These are phyloP conservation scores for Lycocorax pyrrhopterus DNA, from an alignment of 2,113 vertebrate species.

Conservation along the genomic window DNA sequence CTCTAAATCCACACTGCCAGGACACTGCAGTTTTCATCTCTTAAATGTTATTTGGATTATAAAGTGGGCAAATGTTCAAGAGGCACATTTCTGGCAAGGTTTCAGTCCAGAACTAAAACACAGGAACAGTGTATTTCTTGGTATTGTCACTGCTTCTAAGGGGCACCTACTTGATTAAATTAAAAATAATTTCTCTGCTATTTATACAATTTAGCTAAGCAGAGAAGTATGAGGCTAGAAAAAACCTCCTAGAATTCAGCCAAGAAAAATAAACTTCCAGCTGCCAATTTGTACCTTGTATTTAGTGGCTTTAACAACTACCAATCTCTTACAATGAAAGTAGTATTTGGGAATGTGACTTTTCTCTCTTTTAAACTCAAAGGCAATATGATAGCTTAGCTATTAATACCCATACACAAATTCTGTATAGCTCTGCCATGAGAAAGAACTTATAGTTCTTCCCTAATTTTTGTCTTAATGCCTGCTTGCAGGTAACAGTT, in stretches of 20 bases:
- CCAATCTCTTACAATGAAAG: background rate
- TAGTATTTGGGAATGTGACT: background rate
- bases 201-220: constrained; percentile 9
- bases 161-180: constrained; percentile 1
- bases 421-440: background rate
- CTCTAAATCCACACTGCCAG: background rate
- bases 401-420: background rate
- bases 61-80: background rate
- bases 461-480: background rate
- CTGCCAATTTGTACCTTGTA: constrained; percentile 18
- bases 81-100: background rate
- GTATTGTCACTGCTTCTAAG: constrained; percentile 18
- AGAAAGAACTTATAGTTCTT: background rate
- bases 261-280: constrained; percentile 39
- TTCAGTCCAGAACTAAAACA: background rate
- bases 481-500: background rate
- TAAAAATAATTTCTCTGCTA: background rate
- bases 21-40: background rate
- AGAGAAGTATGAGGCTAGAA: constrained; percentile 16
- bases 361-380: background rate
- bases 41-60: background rate
- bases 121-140: background rate
- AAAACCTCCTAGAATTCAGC: background rate
- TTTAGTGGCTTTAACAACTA: constrained; percentile 18
- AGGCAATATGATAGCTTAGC: background rate